Conservation (phyloP, 2,888 invertebrate species). For the Drosophila histrio region DNA sequence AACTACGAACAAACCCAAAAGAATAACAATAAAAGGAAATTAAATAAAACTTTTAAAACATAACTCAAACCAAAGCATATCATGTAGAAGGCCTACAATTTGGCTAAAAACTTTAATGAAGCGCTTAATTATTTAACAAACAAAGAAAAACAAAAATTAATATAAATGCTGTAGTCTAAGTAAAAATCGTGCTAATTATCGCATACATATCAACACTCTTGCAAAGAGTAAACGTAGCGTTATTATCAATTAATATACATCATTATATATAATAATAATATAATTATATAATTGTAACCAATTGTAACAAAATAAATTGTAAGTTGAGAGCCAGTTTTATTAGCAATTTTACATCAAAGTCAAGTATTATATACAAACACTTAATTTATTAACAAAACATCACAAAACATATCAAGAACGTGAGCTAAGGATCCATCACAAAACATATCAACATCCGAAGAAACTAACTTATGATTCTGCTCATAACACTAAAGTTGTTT, state of each 20-base stretch:
- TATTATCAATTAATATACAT: constrained; percentile 26
- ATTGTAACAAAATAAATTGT: constrained; percentile 31
- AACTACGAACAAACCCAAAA: constrained; percentile 14
- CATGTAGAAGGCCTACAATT: constrained; percentile 40
- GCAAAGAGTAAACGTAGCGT: constrained; percentile 68
- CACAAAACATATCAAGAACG: constrained; percentile 57
- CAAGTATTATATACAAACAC: constrained; percentile 16
- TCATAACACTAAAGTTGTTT: constrained; percentile 24
- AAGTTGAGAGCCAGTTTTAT: constrained; percentile 47
- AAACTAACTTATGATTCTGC: background rate
- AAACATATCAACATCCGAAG: constrained; percentile 5
- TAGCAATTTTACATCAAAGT: constrained; percentile 59
- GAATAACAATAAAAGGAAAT: constrained; percentile 4
- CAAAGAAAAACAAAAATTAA: constrained; percentile 27
- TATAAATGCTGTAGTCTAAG: constrained; percentile 64
- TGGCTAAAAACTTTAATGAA: constrained; percentile 14
- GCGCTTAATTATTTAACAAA: constrained; percentile 11
- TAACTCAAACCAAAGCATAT: constrained; percentile 34
- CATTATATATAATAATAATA: constrained; percentile 15
- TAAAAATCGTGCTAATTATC: constrained; percentile 60
- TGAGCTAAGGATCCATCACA: constrained; percentile 1
- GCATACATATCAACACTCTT: constrained; percentile 80
- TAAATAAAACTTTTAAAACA: background rate
- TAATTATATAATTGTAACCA: constrained; percentile 21
- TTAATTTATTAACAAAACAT: constrained; percentile 30